Evolutionary conservation across 2,113 vertebrate species (phyloP), one percentile per base, ranked within the genome.

Genomic region (Aldabrachelys gigantea): DNA sequence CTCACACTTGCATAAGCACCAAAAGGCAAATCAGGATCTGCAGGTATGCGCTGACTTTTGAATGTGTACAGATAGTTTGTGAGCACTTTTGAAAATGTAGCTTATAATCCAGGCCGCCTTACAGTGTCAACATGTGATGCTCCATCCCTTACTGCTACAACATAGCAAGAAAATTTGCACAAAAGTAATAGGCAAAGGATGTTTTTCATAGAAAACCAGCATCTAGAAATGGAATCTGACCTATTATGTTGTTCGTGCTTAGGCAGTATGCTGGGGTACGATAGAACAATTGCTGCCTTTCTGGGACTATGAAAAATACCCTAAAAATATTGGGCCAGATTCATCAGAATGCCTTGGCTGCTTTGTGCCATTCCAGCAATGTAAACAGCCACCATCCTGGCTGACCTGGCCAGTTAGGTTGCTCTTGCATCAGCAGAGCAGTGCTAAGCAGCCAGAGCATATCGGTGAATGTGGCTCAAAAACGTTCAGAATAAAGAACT

Each of bases 1-100:
- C 76, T 75, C 80, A 56, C 17, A 27, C 54, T 84, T 29, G 8
- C 65, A 62, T 92, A 92, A 97, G 81, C 10, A 91, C 27, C 35
- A n/a, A 35, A 52, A 38, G 88, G 44, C 16, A 86, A 59, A 11
- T 62, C 19, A 52, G 7, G 41, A 35, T 57, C 94, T 90, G 82
- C 10, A 72, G 59, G 75, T 24, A 12, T 86, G 87, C 88, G 31
- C 38, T 82, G 94, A 91, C 93, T 89, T 94, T 96, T 96, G 92
- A 80, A 53, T 79, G 44, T 85, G 82, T 80, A 88, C n/a, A 85
- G 87, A 12, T 41, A 83, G 22, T 53, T 69, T 81, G 27, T 38
- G 84, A 93, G 82, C 9, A 44, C 44, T 78, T 47, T 47, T 91
- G 72, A 84, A 94, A 72, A 62, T 62, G 53, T 27, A 88, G 76